phyloP scores from a whole-genome alignment of 2,113 vertebrate genomes.

The Bufo bufo region DNA sequence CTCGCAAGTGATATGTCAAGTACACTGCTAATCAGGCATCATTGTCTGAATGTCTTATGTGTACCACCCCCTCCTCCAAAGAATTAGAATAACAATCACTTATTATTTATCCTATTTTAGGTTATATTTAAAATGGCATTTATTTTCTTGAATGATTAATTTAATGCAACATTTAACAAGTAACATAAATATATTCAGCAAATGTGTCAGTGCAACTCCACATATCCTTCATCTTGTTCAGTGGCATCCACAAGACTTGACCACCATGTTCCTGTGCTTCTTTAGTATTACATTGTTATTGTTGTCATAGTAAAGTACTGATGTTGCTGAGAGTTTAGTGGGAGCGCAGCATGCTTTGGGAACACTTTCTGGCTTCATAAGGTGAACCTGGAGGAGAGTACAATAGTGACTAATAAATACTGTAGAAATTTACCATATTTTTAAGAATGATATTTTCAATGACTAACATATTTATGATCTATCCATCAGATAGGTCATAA shows the following conservation, averaged over 20 bases:
- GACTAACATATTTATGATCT: too few relatives aligned
- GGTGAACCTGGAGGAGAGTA: conserved; percentile 78
- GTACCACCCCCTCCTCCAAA: too few relatives aligned
- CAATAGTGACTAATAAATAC: not conserved
- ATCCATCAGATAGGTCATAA: too few relatives aligned
- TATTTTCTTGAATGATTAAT: not conserved
- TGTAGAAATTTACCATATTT: too few relatives aligned
- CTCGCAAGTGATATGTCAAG: not conserved
- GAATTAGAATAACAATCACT: not conserved
- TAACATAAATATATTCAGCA: conserved; percentile 23
- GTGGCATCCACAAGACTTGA: conserved; percentile 92
- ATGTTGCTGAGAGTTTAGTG: conserved; percentile 93
- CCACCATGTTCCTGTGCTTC: conserved; percentile 96
- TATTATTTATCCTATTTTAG: not conserved
- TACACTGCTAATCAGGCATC: not conserved
- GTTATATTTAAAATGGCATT: not conserved
- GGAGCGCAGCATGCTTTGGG: conserved; percentile 93
- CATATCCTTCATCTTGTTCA: conserved; percentile 62
- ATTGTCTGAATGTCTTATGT: not conserved
- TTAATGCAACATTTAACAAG: not conserved
- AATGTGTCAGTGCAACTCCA: not conserved
- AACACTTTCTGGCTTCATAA: conserved; percentile 89
- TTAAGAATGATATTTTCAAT: too few relatives aligned
- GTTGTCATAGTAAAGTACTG: conserved; percentile 93
- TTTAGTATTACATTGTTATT: conserved; percentile 98